Conservation (phyloP, 2,113 vertebrate species). For the Vireo altiloquus region DNA sequence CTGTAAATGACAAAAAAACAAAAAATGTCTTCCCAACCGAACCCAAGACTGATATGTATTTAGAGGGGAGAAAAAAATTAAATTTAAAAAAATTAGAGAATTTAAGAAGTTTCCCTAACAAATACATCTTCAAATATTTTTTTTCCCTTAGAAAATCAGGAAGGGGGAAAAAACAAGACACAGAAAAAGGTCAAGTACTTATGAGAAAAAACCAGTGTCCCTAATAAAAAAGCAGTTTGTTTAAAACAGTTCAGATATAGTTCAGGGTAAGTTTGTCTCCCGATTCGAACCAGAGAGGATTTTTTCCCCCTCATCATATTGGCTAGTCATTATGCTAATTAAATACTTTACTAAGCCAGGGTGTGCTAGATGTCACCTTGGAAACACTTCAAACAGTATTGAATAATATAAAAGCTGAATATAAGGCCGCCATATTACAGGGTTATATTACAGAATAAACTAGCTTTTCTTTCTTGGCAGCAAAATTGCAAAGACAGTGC, state of each 20-base stretch:
- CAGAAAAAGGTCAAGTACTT: not conserved
- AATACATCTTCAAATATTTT: not conserved
- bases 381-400: constrained; percentile 45
- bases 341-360: constrained; percentile 45
- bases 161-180: not conserved
- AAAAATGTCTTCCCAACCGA: not conserved
- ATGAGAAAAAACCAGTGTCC: not conserved
- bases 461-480: constrained; percentile 42
- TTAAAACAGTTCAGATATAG: not conserved
- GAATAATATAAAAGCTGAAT: constrained; percentile 32
- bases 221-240: not conserved
- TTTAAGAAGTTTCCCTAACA: not conserved
- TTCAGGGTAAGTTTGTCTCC: constrained; percentile 25
- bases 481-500: constrained; percentile 29
- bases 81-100: not conserved
- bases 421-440: not conserved
- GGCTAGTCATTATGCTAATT: constrained; percentile 62
- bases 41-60: not conserved
- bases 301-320: constrained; percentile 31
- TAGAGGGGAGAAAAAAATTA: rapidly evolving
- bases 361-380: constrained; percentile 48
- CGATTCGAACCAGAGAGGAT: not conserved
- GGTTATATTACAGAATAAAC: constrained; percentile 15
- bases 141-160: not conserved
- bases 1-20: not conserved